Evolutionary conservation across 2,888 invertebrate genomes (phyloP), one percentile per base, ranked within the genome.

Genomic region (Trisateles emortualis): DNA sequence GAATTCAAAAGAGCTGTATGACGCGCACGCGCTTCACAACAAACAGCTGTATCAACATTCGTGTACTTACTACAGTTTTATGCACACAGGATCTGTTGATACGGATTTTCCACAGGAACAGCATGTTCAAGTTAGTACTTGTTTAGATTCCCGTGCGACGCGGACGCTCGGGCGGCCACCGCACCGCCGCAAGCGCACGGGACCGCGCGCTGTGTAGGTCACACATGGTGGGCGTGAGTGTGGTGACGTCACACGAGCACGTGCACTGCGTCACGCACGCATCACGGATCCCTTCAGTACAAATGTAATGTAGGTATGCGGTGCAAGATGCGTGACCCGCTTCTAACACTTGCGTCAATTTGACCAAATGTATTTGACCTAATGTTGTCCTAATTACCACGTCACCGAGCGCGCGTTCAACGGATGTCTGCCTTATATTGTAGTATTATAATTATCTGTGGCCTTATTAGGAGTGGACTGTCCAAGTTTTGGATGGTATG

Each of bases 261-360:
- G 65, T 46, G 51, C 52, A 4, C 26, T 51, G 56, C 71, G 61
- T 73, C 68, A 72, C 65, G 65, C 65, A 54, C 50, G 54, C 72
- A 44, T 3, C 39, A 19, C 54, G 32, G 14, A 36, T 47, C 39
- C 26, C 52, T 17, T 14, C 17, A 29, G 26, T n/a, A n/a, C n/a
- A n/a, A n/a, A n/a, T n/a, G 19, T 2, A 11, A 17, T 16, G 26
- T 2, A 1, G 2, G 9, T 33, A 19, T 9, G 8, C 36, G 14
- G 16, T 30, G n/a, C 17, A 16, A 42, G 36, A 13, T 2, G 3
- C 29, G 35, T n/a, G 16, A 11, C 9, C 6, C 19, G n/a, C 17
- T 22, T 22, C n/a, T 19, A 5, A 6, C 38, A 19, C 19, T 19
- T 6, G 8, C 19, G 19, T 38, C 19, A 19, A 19, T 19, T 19